Conservation (phyloP, 2,797 vertebrate genomes). For the Martes flavigula region DNA sequence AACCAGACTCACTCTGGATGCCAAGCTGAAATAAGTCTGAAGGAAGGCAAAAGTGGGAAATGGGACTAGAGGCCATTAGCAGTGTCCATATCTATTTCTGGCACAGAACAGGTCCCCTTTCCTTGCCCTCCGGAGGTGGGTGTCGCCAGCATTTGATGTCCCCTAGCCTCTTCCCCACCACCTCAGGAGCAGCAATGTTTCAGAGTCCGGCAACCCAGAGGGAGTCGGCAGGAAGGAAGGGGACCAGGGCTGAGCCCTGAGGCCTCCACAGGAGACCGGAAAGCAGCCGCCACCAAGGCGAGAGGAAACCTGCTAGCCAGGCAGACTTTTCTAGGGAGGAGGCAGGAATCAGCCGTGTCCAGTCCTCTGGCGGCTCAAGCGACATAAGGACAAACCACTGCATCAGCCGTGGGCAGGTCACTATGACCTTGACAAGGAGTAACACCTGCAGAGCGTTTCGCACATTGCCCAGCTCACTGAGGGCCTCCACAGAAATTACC, state of each 20-base stretch:
- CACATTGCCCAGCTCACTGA: fast-evolving
- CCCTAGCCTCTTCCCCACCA: background rate
- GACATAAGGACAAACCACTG: background rate
- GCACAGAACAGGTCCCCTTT: too few relatives aligned
- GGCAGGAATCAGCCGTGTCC: fast-evolving
- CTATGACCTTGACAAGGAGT: background rate
- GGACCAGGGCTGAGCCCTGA: background rate
- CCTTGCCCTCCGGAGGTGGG: background rate
- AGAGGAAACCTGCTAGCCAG: background rate
- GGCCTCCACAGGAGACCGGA: background rate
- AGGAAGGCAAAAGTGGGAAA: background rate
- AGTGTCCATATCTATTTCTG: fast-evolving
- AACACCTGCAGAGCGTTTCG: fast-evolving
- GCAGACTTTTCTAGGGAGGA: background rate
- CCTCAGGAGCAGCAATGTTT: background rate
- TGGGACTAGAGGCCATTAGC: background rate
- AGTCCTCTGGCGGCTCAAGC: fast-evolving
- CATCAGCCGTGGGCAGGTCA: background rate
- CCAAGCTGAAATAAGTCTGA: background rate
- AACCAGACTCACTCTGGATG: background rate
- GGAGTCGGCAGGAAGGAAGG: background rate
- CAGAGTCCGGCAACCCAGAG: background rate
- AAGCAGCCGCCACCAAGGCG: background rate
- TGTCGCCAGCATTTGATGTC: fast-evolving
- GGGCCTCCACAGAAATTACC: background rate